Conservation (phyloP, 2,113 vertebrate species). For the Megalops atlanticus region DNA sequence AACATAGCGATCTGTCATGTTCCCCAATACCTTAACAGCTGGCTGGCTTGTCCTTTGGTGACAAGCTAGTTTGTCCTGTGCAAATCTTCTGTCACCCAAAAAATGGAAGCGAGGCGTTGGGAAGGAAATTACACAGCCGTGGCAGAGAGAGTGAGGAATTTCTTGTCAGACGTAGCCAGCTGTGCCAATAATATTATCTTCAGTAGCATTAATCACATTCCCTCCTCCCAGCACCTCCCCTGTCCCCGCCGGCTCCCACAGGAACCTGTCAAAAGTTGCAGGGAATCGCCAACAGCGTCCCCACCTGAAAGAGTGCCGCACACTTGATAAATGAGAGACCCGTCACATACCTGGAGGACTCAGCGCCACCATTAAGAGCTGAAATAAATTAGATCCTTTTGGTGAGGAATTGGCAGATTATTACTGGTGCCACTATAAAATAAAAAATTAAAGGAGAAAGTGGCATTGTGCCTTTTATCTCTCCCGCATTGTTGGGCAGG, state of each 20-base stretch:
- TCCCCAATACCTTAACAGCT: slow-evolving; percentile 84
- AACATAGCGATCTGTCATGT: slow-evolving; percentile 89
- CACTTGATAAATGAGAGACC: slow-evolving; percentile 71
- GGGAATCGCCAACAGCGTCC: slow-evolving; percentile 75
- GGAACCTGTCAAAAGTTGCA: slow-evolving; percentile 78
- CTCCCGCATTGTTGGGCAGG: not conserved
- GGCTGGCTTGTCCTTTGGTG: slow-evolving; percentile 82
- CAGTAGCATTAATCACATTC: slow-evolving; percentile 81
- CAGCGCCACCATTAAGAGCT: slow-evolving; percentile 49
- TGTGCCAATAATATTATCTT: slow-evolving; percentile 82
- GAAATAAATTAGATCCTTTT: slow-evolving; percentile 45
- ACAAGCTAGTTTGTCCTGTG: slow-evolving; percentile 86
- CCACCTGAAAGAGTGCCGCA: slow-evolving; percentile 62
- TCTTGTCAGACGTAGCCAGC: slow-evolving; percentile 79
- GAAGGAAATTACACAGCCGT: slow-evolving; percentile 77
- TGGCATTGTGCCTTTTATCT: slow-evolving; percentile 25
- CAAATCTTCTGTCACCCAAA: slow-evolving; percentile 83
- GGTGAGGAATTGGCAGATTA: slow-evolving; percentile 43
- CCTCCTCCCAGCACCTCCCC: slow-evolving; percentile 76
- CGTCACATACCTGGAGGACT: slow-evolving; percentile 61
- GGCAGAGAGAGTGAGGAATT: slow-evolving; percentile 82
- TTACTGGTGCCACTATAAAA: slow-evolving; percentile 8
- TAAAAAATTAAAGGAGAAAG: slow-evolving; percentile 15
- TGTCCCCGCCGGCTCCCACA: slow-evolving; percentile 74
- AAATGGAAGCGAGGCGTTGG: slow-evolving; percentile 68